phyloP scores from a whole-genome alignment of 2,888 invertebrate genomes.

The Macaria notata region DNA sequence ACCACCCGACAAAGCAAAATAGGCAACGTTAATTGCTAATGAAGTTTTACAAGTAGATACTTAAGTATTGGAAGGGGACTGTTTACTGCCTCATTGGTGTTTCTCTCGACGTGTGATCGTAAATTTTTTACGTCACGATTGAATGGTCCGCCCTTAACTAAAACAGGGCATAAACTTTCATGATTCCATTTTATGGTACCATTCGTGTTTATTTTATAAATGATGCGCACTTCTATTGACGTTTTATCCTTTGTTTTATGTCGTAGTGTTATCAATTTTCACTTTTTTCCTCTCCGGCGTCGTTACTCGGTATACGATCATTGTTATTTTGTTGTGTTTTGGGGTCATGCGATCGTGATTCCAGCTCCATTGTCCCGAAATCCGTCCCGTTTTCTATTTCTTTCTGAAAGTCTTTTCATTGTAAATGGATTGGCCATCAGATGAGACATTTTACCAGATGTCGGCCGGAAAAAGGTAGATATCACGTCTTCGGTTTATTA shows the following conservation, averaged over 20 bases:
- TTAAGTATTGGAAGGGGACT: conserved; percentile 68
- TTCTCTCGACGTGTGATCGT: conserved; percentile 79
- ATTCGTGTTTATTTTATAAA: conserved; percentile 80
- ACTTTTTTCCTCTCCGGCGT: conserved; percentile 23
- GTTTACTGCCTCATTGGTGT: conserved; percentile 79
- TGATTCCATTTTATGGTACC: conserved; percentile 73
- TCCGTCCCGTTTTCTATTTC: conserved; percentile 27
- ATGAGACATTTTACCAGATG: conserved; percentile 50
- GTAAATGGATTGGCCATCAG: conserved; percentile 40
- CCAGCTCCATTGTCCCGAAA: conserved; percentile 22
- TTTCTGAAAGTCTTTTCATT: conserved; percentile 39
- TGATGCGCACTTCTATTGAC: conserved; percentile 59
- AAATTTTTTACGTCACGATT: conserved; percentile 78
- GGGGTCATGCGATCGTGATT: conserved; percentile 14
- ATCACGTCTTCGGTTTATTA: conserved; percentile 77
- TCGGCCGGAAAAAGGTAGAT: conserved; percentile 53
- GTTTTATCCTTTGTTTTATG: conserved; percentile 51
- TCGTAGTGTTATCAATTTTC: conserved; percentile 39
- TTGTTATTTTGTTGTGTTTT: conserved; percentile 19
- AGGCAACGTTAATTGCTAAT: conserved; percentile 68
- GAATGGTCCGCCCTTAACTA: conserved; percentile 78
- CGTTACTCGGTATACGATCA: conserved; percentile 14
- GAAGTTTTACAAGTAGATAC: conserved; percentile 70
- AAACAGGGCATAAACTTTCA: conserved; percentile 79
- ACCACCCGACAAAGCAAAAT: conserved; percentile 44